Conservation (phyloP, 1,140 invertebrate genomes). For the Galendromus occidentalis region DNA sequence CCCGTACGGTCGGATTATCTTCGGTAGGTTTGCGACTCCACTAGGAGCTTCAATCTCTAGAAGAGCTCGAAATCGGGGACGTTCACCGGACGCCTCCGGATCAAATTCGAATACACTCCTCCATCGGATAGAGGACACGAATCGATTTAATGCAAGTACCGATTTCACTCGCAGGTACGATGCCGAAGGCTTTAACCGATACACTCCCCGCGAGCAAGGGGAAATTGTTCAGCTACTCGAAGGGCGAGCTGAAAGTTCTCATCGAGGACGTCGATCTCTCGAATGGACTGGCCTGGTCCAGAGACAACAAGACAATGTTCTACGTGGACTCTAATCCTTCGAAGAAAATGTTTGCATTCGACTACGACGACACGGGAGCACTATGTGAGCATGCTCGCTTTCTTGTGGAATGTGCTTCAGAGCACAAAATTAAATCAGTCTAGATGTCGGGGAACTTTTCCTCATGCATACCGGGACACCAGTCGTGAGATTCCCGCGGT, state of each 20-base stretch:
- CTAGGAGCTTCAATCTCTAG: conserved; percentile 10
- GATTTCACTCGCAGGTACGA: background rate
- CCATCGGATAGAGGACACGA: background rate
- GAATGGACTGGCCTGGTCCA: conserved; percentile 56
- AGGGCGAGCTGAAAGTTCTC: conserved; percentile 12
- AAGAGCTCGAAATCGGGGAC: too few species aligned
- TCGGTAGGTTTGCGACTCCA: conserved; percentile 31
- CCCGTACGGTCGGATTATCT: conserved; percentile 49
- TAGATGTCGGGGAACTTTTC: too few species aligned
- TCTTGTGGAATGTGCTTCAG: too few species aligned
- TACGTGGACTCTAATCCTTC: conserved; percentile 29
- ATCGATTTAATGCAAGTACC: background rate
- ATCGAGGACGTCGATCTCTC: conserved; percentile 36
- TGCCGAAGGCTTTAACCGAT: background rate
- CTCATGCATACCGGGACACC: too few species aligned
- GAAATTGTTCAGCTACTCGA: background rate
- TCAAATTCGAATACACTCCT: too few species aligned
- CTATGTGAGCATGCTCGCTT: background rate
- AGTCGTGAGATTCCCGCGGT: too few species aligned
- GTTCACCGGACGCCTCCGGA: too few species aligned
- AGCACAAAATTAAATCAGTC: too few species aligned
- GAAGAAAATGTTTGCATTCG: conserved; percentile 36
- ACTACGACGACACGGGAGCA: conserved; percentile 47
- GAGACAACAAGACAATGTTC: conserved; percentile 37
- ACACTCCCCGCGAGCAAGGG: background rate